A percentile compares a stretch with the other conserved stretches of the same genome.
phyloP scores from a whole-genome alignment of 2,113 vertebrate genomes.

The Ammodytes dubius region DNA sequence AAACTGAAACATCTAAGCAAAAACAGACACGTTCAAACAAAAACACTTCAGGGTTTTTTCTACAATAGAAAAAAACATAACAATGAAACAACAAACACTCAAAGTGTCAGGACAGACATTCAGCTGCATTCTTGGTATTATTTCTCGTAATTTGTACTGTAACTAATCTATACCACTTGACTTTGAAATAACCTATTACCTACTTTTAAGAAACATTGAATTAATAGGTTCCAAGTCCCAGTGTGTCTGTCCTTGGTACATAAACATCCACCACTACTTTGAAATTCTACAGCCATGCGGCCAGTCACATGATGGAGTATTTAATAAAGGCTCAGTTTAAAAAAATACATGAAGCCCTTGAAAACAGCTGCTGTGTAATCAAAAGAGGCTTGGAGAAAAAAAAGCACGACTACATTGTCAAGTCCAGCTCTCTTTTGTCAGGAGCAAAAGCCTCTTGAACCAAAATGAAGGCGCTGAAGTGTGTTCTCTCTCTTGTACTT shows the following conservation, averaged over 20 bases:
- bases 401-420: neutral
- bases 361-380: neutral
- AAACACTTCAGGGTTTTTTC: no score
- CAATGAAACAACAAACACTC: no score
- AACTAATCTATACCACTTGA: neutral
- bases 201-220: neutral
- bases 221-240: neutral
- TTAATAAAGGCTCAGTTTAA: neutral
- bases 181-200: neutral
- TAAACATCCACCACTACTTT: neutral
- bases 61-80: no score
- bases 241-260: neutral
- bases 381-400: neutral
- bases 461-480: slow-evolving; percentile 6
- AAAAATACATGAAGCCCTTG: neutral
- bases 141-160: neutral
- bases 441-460: slow-evolving; percentile 5
- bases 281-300: neutral
- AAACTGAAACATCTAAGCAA: no score
- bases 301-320: neutral
- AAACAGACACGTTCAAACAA: no score
- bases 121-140: neutral
- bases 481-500: slow-evolving; percentile 1
- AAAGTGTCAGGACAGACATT: neutral
- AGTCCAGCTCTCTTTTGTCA: neutral